phyloP scores from a whole-genome alignment of 2,113 vertebrate genomes.

The Colossoma macropomum region DNA sequence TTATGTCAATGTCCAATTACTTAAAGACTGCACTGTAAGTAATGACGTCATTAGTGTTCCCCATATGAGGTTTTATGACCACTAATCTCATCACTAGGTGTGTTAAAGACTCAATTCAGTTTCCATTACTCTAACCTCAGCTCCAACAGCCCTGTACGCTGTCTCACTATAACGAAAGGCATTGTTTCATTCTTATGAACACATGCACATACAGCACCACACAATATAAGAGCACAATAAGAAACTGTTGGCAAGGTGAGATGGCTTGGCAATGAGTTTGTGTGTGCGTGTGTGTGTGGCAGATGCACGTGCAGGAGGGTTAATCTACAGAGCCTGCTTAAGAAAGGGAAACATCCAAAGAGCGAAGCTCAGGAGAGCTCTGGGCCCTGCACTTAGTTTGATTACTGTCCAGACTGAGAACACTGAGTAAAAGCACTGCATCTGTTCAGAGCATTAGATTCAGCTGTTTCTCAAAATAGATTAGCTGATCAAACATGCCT shows the following conservation, averaged over 20 bases:
- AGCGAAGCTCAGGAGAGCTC: constrained; percentile 47
- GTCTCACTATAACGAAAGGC: not conserved
- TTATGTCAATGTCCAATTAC: not conserved
- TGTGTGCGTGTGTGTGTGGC: constrained; percentile 7
- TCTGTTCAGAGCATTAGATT: constrained; percentile 24
- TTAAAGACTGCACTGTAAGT: not conserved
- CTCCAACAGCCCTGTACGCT: not conserved
- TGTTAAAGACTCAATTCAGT: too few relatives aligned
- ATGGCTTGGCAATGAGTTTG: not conserved
- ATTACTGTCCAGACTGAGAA: constrained; percentile 39
- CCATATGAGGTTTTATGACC: not conserved
- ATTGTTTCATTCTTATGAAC: not conserved
- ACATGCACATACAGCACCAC: not conserved
- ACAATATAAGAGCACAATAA: constrained; percentile 7
- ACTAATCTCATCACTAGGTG: constrained; percentile 2
- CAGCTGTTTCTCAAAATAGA: constrained; percentile 38
- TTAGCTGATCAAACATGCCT: constrained; percentile 18
- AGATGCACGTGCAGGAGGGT: constrained; percentile 51
- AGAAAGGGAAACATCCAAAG: constrained; percentile 50
- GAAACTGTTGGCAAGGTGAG: not conserved
- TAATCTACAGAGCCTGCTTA: constrained; percentile 58
- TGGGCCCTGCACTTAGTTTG: constrained; percentile 39
- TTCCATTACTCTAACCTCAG: not conserved
- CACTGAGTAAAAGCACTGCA: not conserved
- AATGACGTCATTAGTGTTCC: not conserved